Evolutionary conservation across 2,888 invertebrate genomes (phyloP).

Genomic region (Perizoma affinitatum): DNA sequence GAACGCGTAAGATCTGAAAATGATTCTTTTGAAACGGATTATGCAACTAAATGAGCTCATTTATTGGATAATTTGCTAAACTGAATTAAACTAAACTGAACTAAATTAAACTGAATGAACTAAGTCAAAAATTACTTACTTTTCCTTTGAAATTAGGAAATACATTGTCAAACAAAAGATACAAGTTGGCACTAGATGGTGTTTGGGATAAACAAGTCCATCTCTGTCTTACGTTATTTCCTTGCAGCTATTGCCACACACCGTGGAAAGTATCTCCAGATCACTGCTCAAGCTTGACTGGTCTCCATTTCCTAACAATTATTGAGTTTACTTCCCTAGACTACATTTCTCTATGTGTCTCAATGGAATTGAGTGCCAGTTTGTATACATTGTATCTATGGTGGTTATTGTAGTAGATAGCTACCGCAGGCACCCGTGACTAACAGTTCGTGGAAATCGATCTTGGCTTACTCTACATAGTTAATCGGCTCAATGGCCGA

Average conservation of each 20-base stretch:
- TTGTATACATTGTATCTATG: not conserved
- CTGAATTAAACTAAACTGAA: too few species aligned
- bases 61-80: too few species aligned
- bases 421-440: slow-evolving; percentile 2
- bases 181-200: too few species aligned
- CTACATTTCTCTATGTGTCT: not conserved
- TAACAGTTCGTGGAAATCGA: slow-evolving; percentile 13
- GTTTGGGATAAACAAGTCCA: too few species aligned
- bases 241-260: slow-evolving; percentile 30
- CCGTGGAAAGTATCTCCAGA: slow-evolving; percentile 37
- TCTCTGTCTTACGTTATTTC: slow-evolving; percentile 21
- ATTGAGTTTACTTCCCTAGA: slow-evolving; percentile 31
- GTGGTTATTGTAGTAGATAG: not conserved
- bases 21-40: slow-evolving; percentile 33
- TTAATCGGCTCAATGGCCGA: slow-evolving; percentile 12
- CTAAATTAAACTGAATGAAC: too few species aligned
- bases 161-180: too few species aligned
- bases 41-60: slow-evolving; percentile 13
- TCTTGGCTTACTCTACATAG: slow-evolving; percentile 3
- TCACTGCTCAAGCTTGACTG: slow-evolving; percentile 46
- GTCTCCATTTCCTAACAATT: slow-evolving; percentile 48
- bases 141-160: not conserved
- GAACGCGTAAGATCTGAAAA: slow-evolving; percentile 39
- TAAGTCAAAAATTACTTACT: too few species aligned
- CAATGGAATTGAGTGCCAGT: not conserved